These are phyloP conservation scores for Heliconius sara DNA, from an alignment of 2,888 invertebrate genomes.

Conservation along the genomic window DNA sequence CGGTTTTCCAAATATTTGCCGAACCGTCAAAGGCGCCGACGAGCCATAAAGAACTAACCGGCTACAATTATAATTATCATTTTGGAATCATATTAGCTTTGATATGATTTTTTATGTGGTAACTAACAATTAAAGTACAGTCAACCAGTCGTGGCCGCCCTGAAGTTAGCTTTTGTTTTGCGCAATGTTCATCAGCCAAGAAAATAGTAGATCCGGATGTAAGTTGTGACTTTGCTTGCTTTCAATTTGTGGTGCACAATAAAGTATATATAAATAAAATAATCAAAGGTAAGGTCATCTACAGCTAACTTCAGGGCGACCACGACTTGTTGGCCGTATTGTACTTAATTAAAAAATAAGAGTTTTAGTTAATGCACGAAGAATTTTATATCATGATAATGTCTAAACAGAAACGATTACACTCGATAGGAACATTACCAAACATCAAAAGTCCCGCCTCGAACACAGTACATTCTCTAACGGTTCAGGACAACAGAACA, in stretches of 20 bases:
- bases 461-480: slow-evolving; percentile 7
- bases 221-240: too few species aligned
- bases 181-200: too few species aligned
- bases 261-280: too few species aligned
- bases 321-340: too few species aligned
- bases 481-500: slow-evolving; percentile 6
- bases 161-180: too few species aligned
- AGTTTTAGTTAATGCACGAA: background rate
- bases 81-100: slow-evolving; percentile 3
- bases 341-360: background rate
- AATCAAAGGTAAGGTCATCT: too few species aligned
- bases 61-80: slow-evolving; percentile 56
- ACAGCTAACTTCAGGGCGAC: too few species aligned
- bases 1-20: slow-evolving; percentile 79
- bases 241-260: too few species aligned
- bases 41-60: slow-evolving; percentile 54
- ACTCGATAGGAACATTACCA: background rate
- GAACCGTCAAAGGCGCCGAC: slow-evolving; percentile 75
- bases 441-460: slow-evolving; percentile 1
- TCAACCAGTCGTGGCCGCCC: too few species aligned
- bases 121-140: background rate
- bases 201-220: too few species aligned
- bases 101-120: background rate
- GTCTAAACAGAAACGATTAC: background rate
- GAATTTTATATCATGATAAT: background rate